Base-by-base conservation (phyloP, 2,797 vertebrate genomes). In the Nyctibius grandis region DNA sequence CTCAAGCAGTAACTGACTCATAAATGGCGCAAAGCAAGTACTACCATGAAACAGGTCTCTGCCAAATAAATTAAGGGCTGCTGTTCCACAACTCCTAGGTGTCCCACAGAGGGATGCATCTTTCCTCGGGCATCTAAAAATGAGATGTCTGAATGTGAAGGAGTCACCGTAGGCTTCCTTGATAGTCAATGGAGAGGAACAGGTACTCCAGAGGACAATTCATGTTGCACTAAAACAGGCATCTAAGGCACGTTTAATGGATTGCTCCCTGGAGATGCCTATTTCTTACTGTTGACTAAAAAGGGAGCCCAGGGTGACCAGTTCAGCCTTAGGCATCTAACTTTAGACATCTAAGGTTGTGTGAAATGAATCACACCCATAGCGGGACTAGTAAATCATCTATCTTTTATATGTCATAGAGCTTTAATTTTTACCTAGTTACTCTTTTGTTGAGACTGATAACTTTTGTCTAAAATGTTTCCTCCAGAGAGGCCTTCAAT, bases 341-440 rank as follows among this genome's bases (percentile, higher is more conserved):
- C 60, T 85, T 88, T 11, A 91, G 76, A 74, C 34, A 57, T n/a
- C 21, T 45, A 50, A 88, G 81, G 69, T 50, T 91, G 34, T 63
- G 47, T 69, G 54, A 73, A 88, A 90, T 88, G 15, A 86, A 85
- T 84, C 65, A 82, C 54, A 51, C 12, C 9, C 1, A 1, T 14
- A 75, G 26, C 68, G 59, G 45, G n/a, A 60, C 60, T 47, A 63
- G 57, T 5, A 60, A 54, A 57, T 75, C 31, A 76, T 88, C 53
- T 70, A 15, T 77, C 60, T 92, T 89, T 81, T 40, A 15, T 19
- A 81, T 36, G 20, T 34, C 57, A 78, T 25, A 69, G 28, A 80
- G 13, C 34, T 91, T 86, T 88, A 61, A 86, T 88, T 95, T 93
- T 90, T 63, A 60, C 29, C 20, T 40, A n/a, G 14, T 44, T 88